phyloP scores from a whole-genome alignment of 2,113 vertebrate genomes.

The Turnix velox region DNA sequence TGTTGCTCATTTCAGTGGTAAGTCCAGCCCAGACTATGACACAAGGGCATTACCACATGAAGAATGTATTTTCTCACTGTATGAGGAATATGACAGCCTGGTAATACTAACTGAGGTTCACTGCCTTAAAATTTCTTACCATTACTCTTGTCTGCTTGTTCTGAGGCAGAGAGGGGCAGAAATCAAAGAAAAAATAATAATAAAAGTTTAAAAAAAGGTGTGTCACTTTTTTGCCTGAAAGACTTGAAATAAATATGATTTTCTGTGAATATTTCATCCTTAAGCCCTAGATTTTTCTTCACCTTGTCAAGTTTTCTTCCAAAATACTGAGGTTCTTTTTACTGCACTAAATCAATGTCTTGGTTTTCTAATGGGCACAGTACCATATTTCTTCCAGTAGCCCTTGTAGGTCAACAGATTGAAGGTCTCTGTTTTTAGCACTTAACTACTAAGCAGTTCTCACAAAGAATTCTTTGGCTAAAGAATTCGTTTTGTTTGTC shows the following conservation, averaged over 20 bases:
- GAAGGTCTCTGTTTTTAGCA: not conserved
- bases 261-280: not conserved
- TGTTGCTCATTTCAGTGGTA: not conserved
- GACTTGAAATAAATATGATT: not conserved
- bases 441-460: not conserved
- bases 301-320: not conserved
- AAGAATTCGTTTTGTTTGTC: not conserved
- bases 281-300: not conserved
- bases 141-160: not conserved
- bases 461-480: not conserved
- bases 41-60: not conserved
- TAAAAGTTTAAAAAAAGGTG: not conserved
- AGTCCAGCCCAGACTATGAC: not conserved
- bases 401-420: not conserved
- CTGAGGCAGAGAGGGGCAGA: accelerated
- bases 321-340: not conserved
- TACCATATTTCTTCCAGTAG: not conserved
- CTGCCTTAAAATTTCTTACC: not conserved
- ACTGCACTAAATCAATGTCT: not conserved
- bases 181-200: not conserved
- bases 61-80: not conserved
- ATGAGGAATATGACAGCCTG: not conserved
- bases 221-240: not conserved
- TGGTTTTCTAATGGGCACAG: not conserved
- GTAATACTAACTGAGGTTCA: not conserved